Evolutionary conservation across 2,888 invertebrate species (phyloP).

Genomic region (Cylloceria caligata): DNA sequence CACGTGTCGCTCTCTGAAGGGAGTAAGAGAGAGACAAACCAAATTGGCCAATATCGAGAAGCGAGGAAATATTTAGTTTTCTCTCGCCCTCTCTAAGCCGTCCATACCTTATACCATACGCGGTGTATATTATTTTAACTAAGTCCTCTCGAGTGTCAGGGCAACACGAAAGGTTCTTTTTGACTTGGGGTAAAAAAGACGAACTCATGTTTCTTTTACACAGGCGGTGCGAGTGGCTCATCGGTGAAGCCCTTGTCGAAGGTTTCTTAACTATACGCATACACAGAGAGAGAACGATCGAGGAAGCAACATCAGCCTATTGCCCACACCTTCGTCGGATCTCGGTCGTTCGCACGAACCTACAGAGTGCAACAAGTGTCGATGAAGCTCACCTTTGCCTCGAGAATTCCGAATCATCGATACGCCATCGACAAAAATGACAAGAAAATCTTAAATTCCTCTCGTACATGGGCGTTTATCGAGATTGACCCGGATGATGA

Average conservation of each 20-base stretch:
- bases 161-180: constrained; percentile 36
- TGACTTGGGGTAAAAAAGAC: constrained; percentile 72
- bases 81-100: constrained; percentile 47
- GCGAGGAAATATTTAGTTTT: constrained; percentile 75
- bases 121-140: constrained; percentile 75
- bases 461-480: neutral
- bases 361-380: constrained; percentile 63
- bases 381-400: constrained; percentile 40
- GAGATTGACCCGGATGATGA: neutral
- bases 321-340: constrained; percentile 34
- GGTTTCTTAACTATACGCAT: constrained; percentile 43
- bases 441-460: neutral
- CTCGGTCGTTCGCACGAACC: constrained; percentile 41
- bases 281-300: constrained; percentile 5
- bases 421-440: neutral
- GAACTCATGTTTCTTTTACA: constrained; percentile 72
- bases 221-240: constrained; percentile 34
- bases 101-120: constrained; percentile 29
- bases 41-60: constrained; percentile 78
- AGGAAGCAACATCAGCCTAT: constrained; percentile 24
- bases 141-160: constrained; percentile 70
- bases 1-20: constrained; percentile 36
- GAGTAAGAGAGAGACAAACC: constrained; percentile 40
- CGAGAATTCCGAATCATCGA: constrained; percentile 23
- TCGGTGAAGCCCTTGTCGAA: constrained; percentile 40